Evolutionary conservation across 2,888 invertebrate species (phyloP).

Genomic region (Germaria angustata): DNA sequence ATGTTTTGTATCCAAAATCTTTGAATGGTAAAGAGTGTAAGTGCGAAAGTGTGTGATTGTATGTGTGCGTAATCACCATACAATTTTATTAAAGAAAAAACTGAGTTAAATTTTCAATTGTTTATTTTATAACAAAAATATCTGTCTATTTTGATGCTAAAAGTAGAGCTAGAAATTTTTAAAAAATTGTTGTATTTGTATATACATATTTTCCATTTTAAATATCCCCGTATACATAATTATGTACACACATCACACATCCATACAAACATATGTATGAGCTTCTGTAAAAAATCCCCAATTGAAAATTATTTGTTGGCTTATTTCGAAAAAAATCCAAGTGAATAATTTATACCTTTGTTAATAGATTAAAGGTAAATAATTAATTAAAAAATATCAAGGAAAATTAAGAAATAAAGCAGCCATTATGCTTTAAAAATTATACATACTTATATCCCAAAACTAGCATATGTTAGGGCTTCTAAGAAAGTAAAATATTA

Average conservation of each 20-base stretch:
- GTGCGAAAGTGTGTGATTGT: neutral
- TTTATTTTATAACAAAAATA: constrained; percentile 24
- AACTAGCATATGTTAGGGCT: constrained; percentile 36
- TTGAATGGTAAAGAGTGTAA: neutral
- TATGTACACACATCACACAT: no score
- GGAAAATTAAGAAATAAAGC: neutral
- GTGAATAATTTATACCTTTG: constrained; percentile 29
- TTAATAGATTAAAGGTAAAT: constrained; percentile 40
- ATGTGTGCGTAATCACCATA: constrained; percentile 2
- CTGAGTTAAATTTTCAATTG: constrained; percentile 41
- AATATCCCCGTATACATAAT: no score
- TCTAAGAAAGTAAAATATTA: neutral
- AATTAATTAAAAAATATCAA: no score
- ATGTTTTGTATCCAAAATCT: constrained; percentile 18
- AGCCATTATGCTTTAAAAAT: no score
- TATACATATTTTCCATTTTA: neutral
- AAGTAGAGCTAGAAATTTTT: neutral
- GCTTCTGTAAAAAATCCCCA: no score
- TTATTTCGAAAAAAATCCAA: neutral
- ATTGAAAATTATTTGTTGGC: neutral
- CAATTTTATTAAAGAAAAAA: constrained; percentile 20
- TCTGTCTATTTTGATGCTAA: constrained; percentile 1
- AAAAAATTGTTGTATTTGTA: neutral
- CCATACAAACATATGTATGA: no score
- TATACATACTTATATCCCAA: neutral